phyloP scores from a whole-genome alignment of 37 sponge, comb jelly and placozoan species.

The Oscarella lobularis region DNA sequence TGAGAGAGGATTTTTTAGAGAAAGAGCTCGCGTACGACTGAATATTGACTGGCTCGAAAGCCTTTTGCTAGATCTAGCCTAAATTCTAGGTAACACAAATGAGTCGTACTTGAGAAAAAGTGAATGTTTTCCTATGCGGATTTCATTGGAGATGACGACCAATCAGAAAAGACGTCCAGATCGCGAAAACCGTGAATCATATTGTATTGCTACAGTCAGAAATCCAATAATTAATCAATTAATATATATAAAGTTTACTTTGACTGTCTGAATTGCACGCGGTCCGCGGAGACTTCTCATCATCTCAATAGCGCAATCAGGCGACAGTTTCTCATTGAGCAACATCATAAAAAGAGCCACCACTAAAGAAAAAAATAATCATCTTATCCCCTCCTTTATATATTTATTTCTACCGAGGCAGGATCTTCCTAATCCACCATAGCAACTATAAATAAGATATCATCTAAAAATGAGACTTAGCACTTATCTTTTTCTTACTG shows the following conservation, averaged over 20 bases:
- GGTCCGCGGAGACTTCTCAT: constrained; percentile 29
- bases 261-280: constrained; percentile 65
- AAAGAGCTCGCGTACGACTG: too few relatives aligned
- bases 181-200: neutral
- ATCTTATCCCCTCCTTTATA: neutral
- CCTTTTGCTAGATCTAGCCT: too few relatives aligned
- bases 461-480: neutral
- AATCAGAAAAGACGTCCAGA: too few relatives aligned
- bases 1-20: too few relatives aligned
- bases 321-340: constrained; percentile 27
- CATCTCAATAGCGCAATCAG: constrained; percentile 32
- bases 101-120: too few relatives aligned
- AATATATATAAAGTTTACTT: constrained; percentile 22
- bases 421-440: constrained; percentile 56
- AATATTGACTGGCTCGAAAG: too few relatives aligned
- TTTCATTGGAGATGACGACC: too few relatives aligned
- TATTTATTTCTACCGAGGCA: constrained; percentile 34
- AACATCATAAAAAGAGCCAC: constrained; percentile 37
- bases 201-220: neutral
- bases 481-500: neutral
- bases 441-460: constrained; percentile 27
- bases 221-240: neutral
- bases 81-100: too few relatives aligned
- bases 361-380: too few relatives aligned
- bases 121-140: too few relatives aligned